These are phyloP conservation scores for Tetropium fuscum DNA, from an alignment of 2,888 invertebrate genomes.

Conservation along the genomic window DNA sequence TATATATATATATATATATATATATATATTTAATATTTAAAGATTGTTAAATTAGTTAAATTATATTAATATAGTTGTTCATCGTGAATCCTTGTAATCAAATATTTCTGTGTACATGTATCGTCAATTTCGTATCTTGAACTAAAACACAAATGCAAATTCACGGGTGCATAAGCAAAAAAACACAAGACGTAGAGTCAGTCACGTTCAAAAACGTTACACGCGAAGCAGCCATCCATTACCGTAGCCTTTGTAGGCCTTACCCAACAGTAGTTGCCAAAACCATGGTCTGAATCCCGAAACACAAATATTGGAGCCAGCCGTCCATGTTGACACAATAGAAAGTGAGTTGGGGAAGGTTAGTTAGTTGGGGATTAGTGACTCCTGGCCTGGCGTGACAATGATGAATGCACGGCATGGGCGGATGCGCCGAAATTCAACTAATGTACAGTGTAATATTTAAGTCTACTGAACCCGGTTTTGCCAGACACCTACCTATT, in stretches of 20 bases:
- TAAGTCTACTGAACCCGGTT: conserved; percentile 12
- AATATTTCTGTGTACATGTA: no score
- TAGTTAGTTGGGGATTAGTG: conserved; percentile 16
- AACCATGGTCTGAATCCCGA: conserved; percentile 21
- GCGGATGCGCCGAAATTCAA: conserved; percentile 23
- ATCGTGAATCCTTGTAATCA: no score
- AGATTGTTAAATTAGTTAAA: no score
- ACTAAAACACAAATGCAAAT: conserved; percentile 30
- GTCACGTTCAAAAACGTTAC: conserved; percentile 23
- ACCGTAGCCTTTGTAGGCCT: conserved; percentile 15
- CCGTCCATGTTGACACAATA: conserved; percentile 11
- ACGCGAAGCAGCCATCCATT: conserved; percentile 30
- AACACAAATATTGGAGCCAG: conserved; percentile 19
- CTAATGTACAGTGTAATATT: conserved; percentile 28
- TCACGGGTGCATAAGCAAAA: conserved; percentile 22
- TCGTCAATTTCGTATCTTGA: conserved; percentile 13
- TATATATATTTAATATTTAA: no score
- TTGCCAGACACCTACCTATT: conserved; percentile 19
- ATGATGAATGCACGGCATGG: conserved; percentile 15
- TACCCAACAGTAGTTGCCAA: conserved; percentile 15
- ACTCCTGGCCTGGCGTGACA: conserved; percentile 9
- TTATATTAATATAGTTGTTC: no score
- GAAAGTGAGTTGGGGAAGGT: conserved; percentile 27
- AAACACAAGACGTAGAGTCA: conserved; percentile 22
- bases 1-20: no score